These are phyloP conservation scores for Acanthopleura granulata DNA, from an alignment of 2,888 invertebrate species.

Conservation along the genomic window DNA sequence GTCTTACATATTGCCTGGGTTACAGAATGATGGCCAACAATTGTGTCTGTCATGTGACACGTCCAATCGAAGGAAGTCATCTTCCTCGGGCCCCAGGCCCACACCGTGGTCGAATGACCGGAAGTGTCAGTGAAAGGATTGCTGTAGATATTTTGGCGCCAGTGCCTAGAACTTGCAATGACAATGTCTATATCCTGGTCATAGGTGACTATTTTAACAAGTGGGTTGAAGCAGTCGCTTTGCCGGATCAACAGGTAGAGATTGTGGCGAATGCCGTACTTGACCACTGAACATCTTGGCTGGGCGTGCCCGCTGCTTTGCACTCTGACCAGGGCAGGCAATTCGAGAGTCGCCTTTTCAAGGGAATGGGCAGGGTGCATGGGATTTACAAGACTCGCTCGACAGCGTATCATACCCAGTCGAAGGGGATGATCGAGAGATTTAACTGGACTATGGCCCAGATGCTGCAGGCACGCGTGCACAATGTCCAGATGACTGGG, in stretches of 20 bases:
- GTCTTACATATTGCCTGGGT: neutral
- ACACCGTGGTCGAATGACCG: neutral
- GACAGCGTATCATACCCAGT: conserved; percentile 34
- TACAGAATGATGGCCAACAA: neutral
- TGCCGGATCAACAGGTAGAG: conserved; percentile 29
- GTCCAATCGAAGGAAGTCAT: neutral
- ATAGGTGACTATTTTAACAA: conserved; percentile 37
- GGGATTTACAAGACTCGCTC: conserved; percentile 31
- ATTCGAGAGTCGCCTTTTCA: conserved; percentile 29
- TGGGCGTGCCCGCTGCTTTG: conserved; percentile 29
- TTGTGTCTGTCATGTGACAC: neutral
- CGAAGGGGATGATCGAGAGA: too few relatives aligned
- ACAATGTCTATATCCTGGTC: conserved; percentile 31
- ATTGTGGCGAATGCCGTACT: conserved; percentile 32
- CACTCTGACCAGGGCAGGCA: conserved; percentile 33
- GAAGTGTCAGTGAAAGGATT: neutral
- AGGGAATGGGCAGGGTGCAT: conserved; percentile 25
- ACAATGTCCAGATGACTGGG: conserved; percentile 30
- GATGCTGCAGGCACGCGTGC: conserved; percentile 28
- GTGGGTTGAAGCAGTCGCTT: conserved; percentile 30
- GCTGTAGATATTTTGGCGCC: neutral
- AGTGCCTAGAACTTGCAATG: conserved; percentile 26
- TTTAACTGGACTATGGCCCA: conserved; percentile 25
- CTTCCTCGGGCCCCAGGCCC: neutral
- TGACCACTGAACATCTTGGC: conserved; percentile 23